Conservation (phyloP, 2,113 vertebrate species). For the Prinia subflava region DNA sequence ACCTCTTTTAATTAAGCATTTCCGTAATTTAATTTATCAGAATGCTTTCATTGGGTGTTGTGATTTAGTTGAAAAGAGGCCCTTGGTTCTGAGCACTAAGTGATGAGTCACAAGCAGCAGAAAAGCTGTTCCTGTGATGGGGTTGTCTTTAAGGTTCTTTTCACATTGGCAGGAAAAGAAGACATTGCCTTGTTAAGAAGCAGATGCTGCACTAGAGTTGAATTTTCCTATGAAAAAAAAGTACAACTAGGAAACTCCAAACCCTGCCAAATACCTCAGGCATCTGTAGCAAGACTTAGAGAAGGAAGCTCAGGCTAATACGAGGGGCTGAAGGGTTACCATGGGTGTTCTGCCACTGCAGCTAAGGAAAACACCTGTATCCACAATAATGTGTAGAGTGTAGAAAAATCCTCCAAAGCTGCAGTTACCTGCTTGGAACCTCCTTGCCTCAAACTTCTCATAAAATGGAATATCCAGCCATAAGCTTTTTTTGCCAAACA, state of each 20-base stretch:
- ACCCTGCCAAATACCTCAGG: background rate
- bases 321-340: background rate
- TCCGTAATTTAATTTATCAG: background rate
- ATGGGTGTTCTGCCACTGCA: background rate
- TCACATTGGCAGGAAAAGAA: conserved; percentile 2
- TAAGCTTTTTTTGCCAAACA: background rate
- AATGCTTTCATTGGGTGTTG: background rate
- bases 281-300: background rate
- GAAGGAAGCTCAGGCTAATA: background rate
- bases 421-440: background rate
- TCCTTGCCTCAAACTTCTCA: background rate
- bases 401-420: background rate
- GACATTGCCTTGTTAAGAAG: background rate
- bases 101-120: background rate
- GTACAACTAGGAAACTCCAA: background rate
- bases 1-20: background rate
- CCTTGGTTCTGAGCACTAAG: background rate
- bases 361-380: background rate
- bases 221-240: background rate
- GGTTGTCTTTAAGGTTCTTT: background rate
- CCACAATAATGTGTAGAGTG: background rate
- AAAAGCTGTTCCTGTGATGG: background rate
- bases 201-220: background rate
- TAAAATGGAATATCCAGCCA: background rate
- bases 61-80: background rate